Percentiles rank a stretch among this genome's conserved stretches.
Conservation (phyloP, 2,797 vertebrate genomes). For the Pitangus sulphuratus region DNA sequence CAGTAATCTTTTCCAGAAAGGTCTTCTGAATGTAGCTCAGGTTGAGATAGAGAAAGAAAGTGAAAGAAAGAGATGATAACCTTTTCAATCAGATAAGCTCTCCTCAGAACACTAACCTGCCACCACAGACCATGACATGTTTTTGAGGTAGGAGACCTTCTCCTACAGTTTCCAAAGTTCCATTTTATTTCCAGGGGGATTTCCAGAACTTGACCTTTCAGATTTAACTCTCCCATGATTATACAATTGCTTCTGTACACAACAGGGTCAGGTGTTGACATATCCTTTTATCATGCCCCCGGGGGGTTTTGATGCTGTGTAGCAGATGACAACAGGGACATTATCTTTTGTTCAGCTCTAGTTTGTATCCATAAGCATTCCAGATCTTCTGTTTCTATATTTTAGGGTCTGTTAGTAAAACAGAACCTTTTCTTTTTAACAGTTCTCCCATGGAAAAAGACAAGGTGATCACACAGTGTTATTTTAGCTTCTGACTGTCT, state of each 20-base stretch:
- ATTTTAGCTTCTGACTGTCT: background rate
- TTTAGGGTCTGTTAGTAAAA: background rate
- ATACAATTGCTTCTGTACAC: background rate
- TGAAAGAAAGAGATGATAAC: background rate
- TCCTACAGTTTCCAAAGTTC: background rate
- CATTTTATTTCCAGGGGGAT: background rate
- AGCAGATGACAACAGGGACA: background rate
- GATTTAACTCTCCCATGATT: background rate
- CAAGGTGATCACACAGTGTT: rapidly evolving
- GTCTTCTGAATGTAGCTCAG: background rate
- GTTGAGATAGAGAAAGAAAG: background rate
- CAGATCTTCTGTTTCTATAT: background rate
- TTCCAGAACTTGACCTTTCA: background rate
- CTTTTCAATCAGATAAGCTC: background rate
- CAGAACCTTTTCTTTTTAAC: rapidly evolving
- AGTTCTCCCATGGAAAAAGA: background rate
- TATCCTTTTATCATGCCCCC: background rate
- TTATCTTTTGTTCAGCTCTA: background rate
- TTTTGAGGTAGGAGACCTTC: background rate
- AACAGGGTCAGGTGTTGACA: background rate
- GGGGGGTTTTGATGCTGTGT: background rate
- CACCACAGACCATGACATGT: background rate
- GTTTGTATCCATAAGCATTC: background rate
- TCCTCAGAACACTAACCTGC: background rate
- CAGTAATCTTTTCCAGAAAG: background rate